Base-by-base conservation (phyloP, 2,797 vertebrate species). In the Limosa lapponica region DNA sequence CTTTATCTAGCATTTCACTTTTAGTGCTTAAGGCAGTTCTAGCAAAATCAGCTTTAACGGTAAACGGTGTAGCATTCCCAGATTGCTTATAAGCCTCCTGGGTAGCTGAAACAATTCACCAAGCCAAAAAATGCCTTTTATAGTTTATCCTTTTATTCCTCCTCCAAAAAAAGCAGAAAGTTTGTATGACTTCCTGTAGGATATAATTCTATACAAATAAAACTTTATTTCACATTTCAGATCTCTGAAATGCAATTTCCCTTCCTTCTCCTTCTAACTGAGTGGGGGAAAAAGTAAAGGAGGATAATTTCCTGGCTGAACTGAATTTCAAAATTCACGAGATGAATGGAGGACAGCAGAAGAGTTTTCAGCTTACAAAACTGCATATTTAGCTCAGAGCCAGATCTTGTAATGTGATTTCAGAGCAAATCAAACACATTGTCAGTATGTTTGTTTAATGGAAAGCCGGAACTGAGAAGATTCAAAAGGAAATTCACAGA, bases 271-370 rank as follows among this genome's bases (percentile, higher is more conserved):
- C 37, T 39, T 90, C 36, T 83, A 64, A 59, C 28, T 46, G 24
- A 90, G 36, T 15, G 72, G 15, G 8, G 27, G 28, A 74, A 92
- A 48, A 73, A 81, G 11, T 5, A 79, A 13, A 65, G 57, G 18
- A 83, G 22, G 39, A 75, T 16, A 86, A 81, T 94, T 90, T 91
- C 85, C 90, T 90, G 70, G 30, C 28, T 92, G 66, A 94, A 82
- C 54, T 75, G 51, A 72, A 93, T 72, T 94, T 94, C 65, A 72
- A 78, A 95, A 83, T 91, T 90, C 36, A 41, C 22, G 2, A 69
- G 32, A 93, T 34, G 54, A 91, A 83, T 69, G 49, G 22, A 81
- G 18, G 37, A 81, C 23, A n/a, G 30, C 37, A 88, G 41, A 83
- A 77, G 16, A 93, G 27, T 36, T 81, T 91, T 71, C 71, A 55